phyloP scores from a whole-genome alignment of 2,113 vertebrate species.

The Phoenicopterus ruber region DNA sequence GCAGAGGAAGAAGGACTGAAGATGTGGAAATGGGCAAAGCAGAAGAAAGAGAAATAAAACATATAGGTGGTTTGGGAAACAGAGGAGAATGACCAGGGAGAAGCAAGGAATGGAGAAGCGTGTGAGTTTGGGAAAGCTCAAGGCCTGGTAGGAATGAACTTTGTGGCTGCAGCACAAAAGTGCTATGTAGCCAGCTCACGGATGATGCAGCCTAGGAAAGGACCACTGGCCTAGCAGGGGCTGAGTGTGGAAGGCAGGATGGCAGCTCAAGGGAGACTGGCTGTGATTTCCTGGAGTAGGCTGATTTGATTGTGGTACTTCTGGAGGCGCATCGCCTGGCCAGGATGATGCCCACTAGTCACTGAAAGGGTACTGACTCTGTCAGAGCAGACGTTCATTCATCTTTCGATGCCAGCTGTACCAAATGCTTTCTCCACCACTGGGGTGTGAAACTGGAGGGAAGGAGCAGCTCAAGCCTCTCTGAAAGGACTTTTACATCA shows the following conservation, averaged over 20 bases:
- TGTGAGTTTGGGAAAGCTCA: neutral
- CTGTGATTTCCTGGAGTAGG: neutral
- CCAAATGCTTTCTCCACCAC: neutral
- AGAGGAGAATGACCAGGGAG: neutral
- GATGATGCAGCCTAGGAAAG: neutral
- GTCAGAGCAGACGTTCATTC: neutral
- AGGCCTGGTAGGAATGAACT: neutral
- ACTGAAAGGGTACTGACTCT: neutral
- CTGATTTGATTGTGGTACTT: neutral
- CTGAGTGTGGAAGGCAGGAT: neutral
- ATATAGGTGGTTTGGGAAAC: neutral
- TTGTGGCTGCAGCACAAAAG: neutral
- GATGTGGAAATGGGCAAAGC: neutral
- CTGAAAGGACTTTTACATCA: neutral
- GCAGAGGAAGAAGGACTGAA: neutral
- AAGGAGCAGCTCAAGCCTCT: neutral
- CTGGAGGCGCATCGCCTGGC: neutral
- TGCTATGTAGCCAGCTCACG: neutral
- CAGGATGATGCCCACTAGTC: neutral
- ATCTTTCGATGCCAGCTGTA: neutral
- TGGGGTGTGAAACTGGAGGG: neutral
- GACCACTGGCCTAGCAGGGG: neutral
- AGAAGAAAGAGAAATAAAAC: neutral
- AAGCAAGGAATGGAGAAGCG: neutral
- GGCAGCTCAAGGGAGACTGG: neutral